phyloP scores from a whole-genome alignment of 2,113 vertebrate species.

The Campylorhamphus procurvoides region DNA sequence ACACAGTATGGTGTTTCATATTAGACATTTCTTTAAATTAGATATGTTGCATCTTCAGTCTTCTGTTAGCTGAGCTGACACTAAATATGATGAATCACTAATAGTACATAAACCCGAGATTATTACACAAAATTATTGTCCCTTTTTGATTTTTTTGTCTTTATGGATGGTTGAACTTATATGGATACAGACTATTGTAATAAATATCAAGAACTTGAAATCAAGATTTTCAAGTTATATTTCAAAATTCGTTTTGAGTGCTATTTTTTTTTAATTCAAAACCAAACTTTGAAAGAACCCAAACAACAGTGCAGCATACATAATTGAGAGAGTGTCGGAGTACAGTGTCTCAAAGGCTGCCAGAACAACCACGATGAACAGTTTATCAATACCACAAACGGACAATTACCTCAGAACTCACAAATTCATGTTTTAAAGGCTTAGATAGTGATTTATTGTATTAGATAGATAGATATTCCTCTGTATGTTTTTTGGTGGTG shows the following conservation, averaged over 20 bases:
- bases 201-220: neutral
- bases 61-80: neutral
- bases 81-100: neutral
- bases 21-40: neutral
- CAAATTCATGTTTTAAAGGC: no score
- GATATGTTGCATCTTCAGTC: neutral
- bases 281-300: neutral
- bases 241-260: neutral
- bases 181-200: neutral
- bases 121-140: neutral
- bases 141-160: neutral
- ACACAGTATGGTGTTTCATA: neutral
- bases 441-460: no score
- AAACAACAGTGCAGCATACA: neutral
- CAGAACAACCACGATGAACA: no score
- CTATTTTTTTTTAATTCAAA: neutral
- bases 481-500: no score
- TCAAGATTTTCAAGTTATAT: neutral
- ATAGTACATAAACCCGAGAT: neutral
- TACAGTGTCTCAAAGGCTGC: no score
- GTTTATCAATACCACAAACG: no score
- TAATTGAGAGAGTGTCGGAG: no score
- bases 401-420: no score
- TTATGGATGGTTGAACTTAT: neutral
- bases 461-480: no score